phyloP scores from a whole-genome alignment of 2,797 vertebrate genomes.

The Rhadinocentrus ornatus region DNA sequence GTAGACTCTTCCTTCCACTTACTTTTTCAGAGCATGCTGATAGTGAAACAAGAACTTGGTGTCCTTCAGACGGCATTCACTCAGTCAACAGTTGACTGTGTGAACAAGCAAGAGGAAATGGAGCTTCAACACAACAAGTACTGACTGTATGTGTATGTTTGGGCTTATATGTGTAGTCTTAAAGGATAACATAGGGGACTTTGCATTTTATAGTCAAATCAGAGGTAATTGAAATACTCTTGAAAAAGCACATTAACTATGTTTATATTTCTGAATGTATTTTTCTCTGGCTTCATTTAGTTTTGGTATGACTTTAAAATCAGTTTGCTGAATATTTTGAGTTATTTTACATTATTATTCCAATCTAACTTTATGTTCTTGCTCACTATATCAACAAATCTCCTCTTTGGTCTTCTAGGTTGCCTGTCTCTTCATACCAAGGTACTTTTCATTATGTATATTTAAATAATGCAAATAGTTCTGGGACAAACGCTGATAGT shows the following conservation, averaged over 20 bases:
- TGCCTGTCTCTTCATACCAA: no score
- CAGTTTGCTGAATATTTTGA: not conserved
- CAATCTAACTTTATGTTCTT: no score
- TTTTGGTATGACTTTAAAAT: not conserved
- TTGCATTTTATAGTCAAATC: not conserved
- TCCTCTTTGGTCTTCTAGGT: no score
- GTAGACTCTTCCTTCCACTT: slow-evolving; percentile 1
- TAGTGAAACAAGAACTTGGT: slow-evolving; percentile 43
- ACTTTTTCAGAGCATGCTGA: slow-evolving; percentile 17
- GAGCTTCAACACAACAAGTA: slow-evolving; percentile 1
- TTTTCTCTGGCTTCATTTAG: not conserved
- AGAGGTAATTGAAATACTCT: not conserved
- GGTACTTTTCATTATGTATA: no score
- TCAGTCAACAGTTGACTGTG: slow-evolving; percentile 51
- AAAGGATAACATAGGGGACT: not conserved
- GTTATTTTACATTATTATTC: no score
- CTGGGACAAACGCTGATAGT: no score
- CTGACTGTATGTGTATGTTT: not conserved
- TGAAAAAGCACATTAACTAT: not conserved
- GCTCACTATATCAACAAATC: no score
- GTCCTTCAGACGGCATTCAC: slow-evolving; percentile 65
- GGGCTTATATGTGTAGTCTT: slow-evolving; percentile 14
- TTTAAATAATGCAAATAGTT: no score
- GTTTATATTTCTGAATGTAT: not conserved
- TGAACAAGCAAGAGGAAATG: slow-evolving; percentile 14